phyloP scores from a whole-genome alignment of 2,113 vertebrate species.

The Hassar affinis region DNA sequence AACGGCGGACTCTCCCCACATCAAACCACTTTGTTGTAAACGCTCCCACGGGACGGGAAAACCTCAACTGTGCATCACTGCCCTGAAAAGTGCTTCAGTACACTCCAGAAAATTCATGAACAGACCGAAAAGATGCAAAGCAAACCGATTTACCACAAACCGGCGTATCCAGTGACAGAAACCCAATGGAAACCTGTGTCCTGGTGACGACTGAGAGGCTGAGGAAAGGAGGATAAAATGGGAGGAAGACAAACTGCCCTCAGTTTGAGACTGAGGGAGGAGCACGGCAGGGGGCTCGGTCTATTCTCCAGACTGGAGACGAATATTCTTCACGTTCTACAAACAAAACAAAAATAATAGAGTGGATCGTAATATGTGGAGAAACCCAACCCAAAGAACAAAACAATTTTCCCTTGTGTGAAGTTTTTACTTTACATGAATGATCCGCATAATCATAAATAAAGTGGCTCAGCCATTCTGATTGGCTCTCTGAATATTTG shows the following conservation, averaged over 20 bases:
- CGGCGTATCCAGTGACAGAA: not conserved
- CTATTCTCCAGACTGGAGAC: not conserved
- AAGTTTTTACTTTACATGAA: not conserved
- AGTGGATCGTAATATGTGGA: too few relatives aligned
- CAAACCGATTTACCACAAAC: not conserved
- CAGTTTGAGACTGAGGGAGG: not conserved
- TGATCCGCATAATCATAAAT: not conserved
- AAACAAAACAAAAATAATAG: not conserved
- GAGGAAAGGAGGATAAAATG: slow-evolving; percentile 18
- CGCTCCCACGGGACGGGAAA: slow-evolving; percentile 45
- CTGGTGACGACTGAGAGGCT: not conserved
- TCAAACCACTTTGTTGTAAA: slow-evolving; percentile 60
- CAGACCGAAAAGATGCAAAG: not conserved
- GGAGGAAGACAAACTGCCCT: not conserved
- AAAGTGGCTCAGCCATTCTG: not conserved
- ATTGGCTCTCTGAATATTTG: not conserved
- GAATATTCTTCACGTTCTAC: not conserved
- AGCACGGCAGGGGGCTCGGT: not conserved
- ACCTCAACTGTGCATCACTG: slow-evolving; percentile 38
- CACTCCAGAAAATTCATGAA: not conserved
- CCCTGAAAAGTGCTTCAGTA: not conserved
- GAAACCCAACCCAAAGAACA: not conserved
- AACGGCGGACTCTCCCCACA: slow-evolving; percentile 49
- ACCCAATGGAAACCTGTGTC: not conserved
- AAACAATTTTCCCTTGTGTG: not conserved